Percentiles rank a stretch among this genome's conserved stretches.
These are phyloP conservation scores for Nymphalis c-album DNA, from an alignment of 2,888 invertebrate species.

Conservation along the genomic window DNA sequence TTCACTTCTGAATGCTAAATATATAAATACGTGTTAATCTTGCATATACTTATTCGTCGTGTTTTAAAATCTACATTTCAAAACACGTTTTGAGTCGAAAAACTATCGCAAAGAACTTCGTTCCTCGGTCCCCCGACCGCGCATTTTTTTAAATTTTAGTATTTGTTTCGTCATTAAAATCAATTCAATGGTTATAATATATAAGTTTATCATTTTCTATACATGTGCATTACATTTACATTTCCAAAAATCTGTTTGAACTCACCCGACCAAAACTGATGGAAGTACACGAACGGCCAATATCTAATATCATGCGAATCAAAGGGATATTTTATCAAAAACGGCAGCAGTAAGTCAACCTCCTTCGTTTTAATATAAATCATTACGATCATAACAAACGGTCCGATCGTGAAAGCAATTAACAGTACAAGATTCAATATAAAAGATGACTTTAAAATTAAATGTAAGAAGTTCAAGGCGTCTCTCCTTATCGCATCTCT, in stretches of 20 bases:
- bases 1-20: too few relatives aligned
- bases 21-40: too few relatives aligned
- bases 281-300: constrained; percentile 60
- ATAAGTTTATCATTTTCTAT: too few relatives aligned
- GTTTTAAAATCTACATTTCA: too few relatives aligned
- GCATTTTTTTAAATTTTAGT: too few relatives aligned
- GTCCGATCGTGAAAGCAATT: constrained; percentile 48
- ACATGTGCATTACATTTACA: too few relatives aligned
- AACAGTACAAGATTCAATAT: constrained; percentile 46
- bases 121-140: too few relatives aligned
- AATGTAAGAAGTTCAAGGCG: constrained; percentile 46
- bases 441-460: constrained; percentile 49
- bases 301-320: constrained; percentile 50
- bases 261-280: constrained; percentile 60
- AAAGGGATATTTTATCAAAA: constrained; percentile 60
- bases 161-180: too few relatives aligned
- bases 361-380: constrained; percentile 52
- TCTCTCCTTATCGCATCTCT: constrained; percentile 42
- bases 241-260: not conserved
- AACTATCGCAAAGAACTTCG: too few relatives aligned
- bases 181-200: too few relatives aligned
- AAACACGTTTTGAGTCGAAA: too few relatives aligned
- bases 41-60: too few relatives aligned
- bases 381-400: constrained; percentile 47
- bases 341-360: constrained; percentile 53